These are phyloP conservation scores for Bubalus kerabau DNA, from an alignment of 2,113 vertebrate genomes.

Conservation along the genomic window DNA sequence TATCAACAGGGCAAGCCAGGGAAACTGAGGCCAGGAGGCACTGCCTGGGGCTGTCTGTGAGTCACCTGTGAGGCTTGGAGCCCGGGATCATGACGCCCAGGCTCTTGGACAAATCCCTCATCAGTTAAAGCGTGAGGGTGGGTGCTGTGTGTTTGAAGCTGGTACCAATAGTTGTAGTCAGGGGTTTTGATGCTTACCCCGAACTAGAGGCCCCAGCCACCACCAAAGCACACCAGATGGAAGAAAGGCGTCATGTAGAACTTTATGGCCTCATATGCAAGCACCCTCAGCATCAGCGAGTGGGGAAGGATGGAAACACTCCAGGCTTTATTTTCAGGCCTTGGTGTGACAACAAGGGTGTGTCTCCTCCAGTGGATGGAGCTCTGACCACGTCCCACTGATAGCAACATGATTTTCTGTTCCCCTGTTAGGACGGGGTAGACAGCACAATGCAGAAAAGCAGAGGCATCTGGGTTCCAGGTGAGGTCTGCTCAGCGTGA, in stretches of 20 bases:
- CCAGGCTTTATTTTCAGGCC: background rate
- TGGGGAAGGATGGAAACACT: background rate
- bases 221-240: background rate
- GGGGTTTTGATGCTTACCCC: background rate
- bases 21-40: conserved; percentile 60
- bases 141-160: background rate
- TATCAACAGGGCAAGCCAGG: conserved; percentile 30
- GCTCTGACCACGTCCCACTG: background rate
- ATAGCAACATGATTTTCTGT: background rate
- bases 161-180: background rate
- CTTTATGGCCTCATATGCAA: background rate
- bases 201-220: background rate
- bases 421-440: background rate
- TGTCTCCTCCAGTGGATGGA: background rate
- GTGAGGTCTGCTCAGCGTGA: background rate
- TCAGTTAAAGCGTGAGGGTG: background rate
- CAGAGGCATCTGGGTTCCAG: background rate
- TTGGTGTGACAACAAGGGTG: background rate
- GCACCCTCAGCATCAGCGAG: background rate
- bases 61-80: conserved; percentile 20
- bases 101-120: background rate
- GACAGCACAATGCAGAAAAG: background rate
- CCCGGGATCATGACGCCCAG: conserved; percentile 23
- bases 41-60: conserved; percentile 22
- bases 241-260: background rate